These are phyloP conservation scores for Cataglyphis hispanica DNA, from an alignment of 1,140 invertebrate species.

Conservation along the genomic window DNA sequence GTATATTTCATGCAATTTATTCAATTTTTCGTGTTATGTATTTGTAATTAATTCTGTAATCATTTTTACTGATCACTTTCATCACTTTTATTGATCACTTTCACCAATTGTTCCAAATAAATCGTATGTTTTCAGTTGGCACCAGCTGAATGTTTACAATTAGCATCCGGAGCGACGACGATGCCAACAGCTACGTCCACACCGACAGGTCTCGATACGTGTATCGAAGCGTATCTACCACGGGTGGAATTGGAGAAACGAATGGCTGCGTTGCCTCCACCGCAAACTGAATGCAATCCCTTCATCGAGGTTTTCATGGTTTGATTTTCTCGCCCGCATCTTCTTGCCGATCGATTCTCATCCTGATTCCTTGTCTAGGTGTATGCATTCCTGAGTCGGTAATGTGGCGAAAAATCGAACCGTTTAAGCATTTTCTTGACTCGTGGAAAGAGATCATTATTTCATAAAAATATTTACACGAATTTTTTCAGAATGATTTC, in stretches of 20 bases:
- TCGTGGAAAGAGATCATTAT: not conserved
- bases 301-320: slow-evolving; percentile 87
- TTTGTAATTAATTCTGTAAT: not conserved
- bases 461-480: not conserved
- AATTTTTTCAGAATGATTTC: not conserved
- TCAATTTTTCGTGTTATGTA: too few species aligned
- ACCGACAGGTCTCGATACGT: slow-evolving; percentile 81
- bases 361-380: not conserved
- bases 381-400: not conserved
- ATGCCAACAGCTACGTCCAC: slow-evolving; percentile 46
- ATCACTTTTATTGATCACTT: not conserved
- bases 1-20: too few species aligned
- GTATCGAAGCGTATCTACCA: slow-evolving; percentile 87
- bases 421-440: not conserved
- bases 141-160: slow-evolving; percentile 87
- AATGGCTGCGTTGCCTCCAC: slow-evolving; percentile 86
- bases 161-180: slow-evolving; percentile 81
- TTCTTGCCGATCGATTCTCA: not conserved
- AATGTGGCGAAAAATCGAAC: not conserved
- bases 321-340: slow-evolving; percentile 55
- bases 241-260: slow-evolving; percentile 88
- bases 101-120: not conserved
- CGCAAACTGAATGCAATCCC: slow-evolving; percentile 88
- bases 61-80: not conserved
- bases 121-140: slow-evolving; percentile 83